Conservation (phyloP, 2,888 invertebrate species). For the Mesoligia furuncula region DNA sequence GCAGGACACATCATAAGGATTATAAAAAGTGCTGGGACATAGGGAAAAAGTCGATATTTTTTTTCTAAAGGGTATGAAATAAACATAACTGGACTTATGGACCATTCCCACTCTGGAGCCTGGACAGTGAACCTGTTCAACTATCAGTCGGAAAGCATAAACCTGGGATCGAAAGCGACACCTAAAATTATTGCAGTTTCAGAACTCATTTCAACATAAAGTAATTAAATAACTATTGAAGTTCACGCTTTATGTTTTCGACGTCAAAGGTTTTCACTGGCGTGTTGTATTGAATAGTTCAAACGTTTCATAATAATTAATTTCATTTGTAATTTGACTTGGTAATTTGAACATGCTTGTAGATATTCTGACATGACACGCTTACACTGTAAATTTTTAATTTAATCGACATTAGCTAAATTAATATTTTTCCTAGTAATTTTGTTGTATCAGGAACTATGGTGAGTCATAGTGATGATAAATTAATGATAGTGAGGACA, state of each 20-base stretch:
- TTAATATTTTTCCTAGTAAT: conserved; percentile 28
- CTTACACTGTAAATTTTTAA: conserved; percentile 15
- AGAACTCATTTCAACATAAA: conserved; percentile 4
- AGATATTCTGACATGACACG: conserved; percentile 19
- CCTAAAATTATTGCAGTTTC: conserved; percentile 1
- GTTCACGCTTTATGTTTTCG: conserved; percentile 7
- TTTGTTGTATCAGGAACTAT: not conserved
- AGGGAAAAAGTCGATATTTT: too few species aligned
- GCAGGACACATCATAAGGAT: too few species aligned
- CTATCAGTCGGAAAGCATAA: not conserved
- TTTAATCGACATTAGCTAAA: conserved; percentile 18
- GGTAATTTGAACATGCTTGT: conserved; percentile 27
- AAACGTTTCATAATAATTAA: conserved; percentile 35
- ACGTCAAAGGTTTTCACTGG: conserved; percentile 19
- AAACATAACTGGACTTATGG: too few species aligned
- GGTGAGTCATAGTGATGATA: conserved; percentile 26
- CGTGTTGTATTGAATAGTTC: conserved; percentile 6
- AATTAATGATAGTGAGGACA: not conserved
- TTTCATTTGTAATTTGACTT: conserved; percentile 26
- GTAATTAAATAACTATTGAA: conserved; percentile 12
- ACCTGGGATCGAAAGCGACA: not conserved
- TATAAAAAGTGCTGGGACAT: too few species aligned
- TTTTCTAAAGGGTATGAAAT: too few species aligned
- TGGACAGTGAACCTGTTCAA: too few species aligned
- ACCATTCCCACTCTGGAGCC: too few species aligned